Evolutionary conservation across 2,797 vertebrate species (phyloP).

Genomic region (Jordanella pulchra): DNA sequence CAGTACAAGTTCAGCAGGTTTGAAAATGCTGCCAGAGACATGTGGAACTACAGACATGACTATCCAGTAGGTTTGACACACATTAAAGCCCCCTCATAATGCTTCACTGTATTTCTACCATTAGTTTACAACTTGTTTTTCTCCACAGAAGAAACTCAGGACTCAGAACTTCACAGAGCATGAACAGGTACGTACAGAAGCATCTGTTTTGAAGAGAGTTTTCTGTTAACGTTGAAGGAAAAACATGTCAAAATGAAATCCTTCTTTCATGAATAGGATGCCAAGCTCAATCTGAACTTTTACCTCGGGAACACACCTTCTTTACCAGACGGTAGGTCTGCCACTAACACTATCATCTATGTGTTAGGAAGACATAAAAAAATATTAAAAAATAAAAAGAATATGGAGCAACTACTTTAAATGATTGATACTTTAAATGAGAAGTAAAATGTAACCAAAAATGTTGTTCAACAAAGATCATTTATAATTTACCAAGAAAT

Average conservation of each 20-base stretch:
- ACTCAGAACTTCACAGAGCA: accelerated
- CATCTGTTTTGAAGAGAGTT: neutral
- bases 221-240: too few relatives aligned
- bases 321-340: slow-evolving; percentile 79
- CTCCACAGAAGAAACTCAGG: neutral
- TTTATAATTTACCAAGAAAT: neutral
- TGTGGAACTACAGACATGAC: slow-evolving; percentile 82
- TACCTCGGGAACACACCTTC: slow-evolving; percentile 81
- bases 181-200: slow-evolving; percentile 15
- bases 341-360: neutral
- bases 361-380: neutral
- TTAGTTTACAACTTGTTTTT: neutral
- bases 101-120: accelerated
- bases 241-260: neutral
- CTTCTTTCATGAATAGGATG: slow-evolving; percentile 8
- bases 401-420: too few relatives aligned
- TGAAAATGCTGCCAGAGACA: slow-evolving; percentile 81
- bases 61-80: slow-evolving; percentile 80
- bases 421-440: too few relatives aligned
- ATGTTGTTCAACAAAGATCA: neutral
- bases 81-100: neutral
- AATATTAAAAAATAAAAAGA: neutral
- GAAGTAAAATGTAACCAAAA: neutral
- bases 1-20: slow-evolving; percentile 68
- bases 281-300: slow-evolving; percentile 84